Conservation (phyloP, 2,113 vertebrate species). For the Poicephalus gulielmi region DNA sequence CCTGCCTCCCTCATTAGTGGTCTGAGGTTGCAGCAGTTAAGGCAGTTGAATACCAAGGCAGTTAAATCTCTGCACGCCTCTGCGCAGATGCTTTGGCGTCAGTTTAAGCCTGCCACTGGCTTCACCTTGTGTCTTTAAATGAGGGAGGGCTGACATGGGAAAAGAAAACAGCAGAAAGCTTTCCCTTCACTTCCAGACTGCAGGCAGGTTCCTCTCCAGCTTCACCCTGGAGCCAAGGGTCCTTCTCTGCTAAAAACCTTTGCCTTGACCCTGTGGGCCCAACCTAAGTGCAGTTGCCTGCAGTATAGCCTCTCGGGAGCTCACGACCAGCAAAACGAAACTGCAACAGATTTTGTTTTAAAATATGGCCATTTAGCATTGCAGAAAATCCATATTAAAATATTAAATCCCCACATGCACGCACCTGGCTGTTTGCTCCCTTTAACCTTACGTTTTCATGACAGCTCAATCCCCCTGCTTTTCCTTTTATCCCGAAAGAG, state of each 20-base stretch:
- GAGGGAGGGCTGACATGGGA: background rate
- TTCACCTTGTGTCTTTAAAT: background rate
- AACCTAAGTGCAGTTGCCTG: accelerated
- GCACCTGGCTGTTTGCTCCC: background rate
- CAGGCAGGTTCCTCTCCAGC: background rate
- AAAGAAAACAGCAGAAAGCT: background rate
- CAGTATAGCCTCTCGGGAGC: background rate
- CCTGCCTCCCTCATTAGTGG: background rate
- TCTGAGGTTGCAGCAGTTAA: background rate
- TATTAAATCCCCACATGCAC: accelerated
- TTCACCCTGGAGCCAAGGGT: background rate
- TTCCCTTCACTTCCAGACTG: background rate
- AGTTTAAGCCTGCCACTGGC: background rate
- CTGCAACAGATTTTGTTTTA: background rate
- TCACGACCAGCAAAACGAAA: background rate
- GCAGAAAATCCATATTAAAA: background rate
- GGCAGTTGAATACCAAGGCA: background rate
- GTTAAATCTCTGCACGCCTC: background rate
- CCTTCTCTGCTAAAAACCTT: background rate
- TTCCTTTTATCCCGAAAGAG: background rate
- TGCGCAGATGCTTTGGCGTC: accelerated
- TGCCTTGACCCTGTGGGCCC: background rate
- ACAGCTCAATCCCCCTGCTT: background rate
- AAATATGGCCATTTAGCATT: background rate
- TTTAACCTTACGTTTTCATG: background rate